Conservation (phyloP, 2,113 vertebrate species). For the Ageneiosus marmoratus region DNA sequence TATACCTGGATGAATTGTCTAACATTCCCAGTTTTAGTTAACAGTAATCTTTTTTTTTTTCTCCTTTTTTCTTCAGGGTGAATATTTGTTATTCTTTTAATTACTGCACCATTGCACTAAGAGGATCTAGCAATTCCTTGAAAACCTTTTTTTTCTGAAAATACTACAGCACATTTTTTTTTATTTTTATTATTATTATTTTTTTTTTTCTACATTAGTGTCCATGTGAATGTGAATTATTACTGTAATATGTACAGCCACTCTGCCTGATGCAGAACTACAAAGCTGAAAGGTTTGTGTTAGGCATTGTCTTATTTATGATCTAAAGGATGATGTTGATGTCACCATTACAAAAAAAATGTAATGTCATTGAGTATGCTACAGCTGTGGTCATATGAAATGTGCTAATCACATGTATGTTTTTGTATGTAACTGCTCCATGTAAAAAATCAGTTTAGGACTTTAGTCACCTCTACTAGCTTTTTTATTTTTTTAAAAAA, state of each 20-base stretch:
- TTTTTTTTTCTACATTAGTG: slow-evolving; percentile 50
- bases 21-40: slow-evolving; percentile 36
- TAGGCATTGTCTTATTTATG: slow-evolving; percentile 20
- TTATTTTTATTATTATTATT: slow-evolving; percentile 51
- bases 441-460: slow-evolving; percentile 26
- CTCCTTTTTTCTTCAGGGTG: slow-evolving; percentile 54
- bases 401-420: slow-evolving; percentile 33
- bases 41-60: slow-evolving; percentile 7
- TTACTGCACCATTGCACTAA: slow-evolving; percentile 62
- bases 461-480: neutral
- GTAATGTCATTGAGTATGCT: slow-evolving; percentile 57
- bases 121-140: slow-evolving; percentile 57
- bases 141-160: slow-evolving; percentile 50
- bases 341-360: slow-evolving; percentile 61
- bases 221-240: slow-evolving; percentile 47
- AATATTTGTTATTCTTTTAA: slow-evolving; percentile 64
- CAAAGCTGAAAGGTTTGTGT: neutral
- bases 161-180: slow-evolving; percentile 47
- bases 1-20: slow-evolving; percentile 13
- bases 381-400: slow-evolving; percentile 6
- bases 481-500: neutral
- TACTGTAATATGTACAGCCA: neutral
- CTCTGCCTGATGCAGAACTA: neutral
- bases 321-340: slow-evolving; percentile 52
- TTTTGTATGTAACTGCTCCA: slow-evolving; percentile 23